Conservation (phyloP, 2,113 vertebrate genomes). For the Pseudorectes ferrugineus region DNA sequence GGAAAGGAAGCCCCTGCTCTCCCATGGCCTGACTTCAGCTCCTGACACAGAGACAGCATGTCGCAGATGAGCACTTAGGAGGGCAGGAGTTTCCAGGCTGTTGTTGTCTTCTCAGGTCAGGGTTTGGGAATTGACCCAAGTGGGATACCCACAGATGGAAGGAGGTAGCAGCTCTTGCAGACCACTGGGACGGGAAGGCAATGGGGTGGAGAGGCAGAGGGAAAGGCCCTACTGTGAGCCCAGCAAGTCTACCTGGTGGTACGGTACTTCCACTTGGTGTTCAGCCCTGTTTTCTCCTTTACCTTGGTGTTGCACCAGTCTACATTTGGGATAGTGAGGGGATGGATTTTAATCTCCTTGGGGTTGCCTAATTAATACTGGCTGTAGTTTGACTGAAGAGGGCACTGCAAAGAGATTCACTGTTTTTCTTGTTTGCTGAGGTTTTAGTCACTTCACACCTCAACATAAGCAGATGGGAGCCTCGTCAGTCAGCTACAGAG, state of each 20-base stretch:
- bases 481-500: background rate
- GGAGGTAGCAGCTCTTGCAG: background rate
- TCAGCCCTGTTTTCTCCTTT: background rate
- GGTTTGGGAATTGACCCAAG: background rate
- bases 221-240: background rate
- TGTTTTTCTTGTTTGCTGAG: background rate
- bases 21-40: background rate
- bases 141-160: background rate
- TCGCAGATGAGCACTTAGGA: background rate
- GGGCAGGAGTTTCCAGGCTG: background rate
- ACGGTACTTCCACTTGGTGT: background rate
- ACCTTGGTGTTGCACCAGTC: background rate
- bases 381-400: background rate
- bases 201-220: background rate
- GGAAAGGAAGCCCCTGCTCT: background rate
- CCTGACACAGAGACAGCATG: background rate
- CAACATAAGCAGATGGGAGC: background rate
- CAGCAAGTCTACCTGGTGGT: fast-evolving
- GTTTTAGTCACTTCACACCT: background rate
- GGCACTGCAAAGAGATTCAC: background rate
- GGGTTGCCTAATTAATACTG: background rate
- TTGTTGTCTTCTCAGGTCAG: background rate
- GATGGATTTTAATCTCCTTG: background rate
- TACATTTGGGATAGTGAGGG: background rate
- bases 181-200: background rate